Evolutionary conservation across 2,888 invertebrate genomes (phyloP).

Genomic region (Scrobipalpa costella): DNA sequence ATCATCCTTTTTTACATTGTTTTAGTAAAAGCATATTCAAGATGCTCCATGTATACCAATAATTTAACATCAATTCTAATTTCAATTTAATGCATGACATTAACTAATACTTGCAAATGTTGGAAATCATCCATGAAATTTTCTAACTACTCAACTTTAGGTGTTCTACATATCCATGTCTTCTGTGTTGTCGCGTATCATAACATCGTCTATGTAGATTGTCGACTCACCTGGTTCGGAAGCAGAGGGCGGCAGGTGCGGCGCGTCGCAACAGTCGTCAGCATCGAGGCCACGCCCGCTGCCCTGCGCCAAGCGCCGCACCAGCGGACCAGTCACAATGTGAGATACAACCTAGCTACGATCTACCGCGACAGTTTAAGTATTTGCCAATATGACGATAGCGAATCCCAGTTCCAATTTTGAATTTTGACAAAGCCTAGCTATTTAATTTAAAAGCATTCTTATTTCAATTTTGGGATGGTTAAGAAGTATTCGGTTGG

Average conservation of each 20-base stretch:
- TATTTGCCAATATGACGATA: slow-evolving; percentile 57
- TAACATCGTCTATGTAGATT: slow-evolving; percentile 21
- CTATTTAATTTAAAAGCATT: slow-evolving; percentile 16
- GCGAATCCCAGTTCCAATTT: slow-evolving; percentile 36
- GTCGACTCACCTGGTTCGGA: slow-evolving; percentile 68
- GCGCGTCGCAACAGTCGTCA: slow-evolving; percentile 79
- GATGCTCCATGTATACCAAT: neutral
- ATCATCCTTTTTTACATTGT: neutral
- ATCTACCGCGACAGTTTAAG: slow-evolving; percentile 52
- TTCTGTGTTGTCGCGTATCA: slow-evolving; percentile 1
- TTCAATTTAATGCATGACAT: neutral
- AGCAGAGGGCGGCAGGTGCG: slow-evolving; percentile 78
- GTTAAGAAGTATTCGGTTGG: neutral
- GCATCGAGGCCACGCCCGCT: slow-evolving; percentile 77
- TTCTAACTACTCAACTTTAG: slow-evolving; percentile 6
- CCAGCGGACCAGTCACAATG: slow-evolving; percentile 81
- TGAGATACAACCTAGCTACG: slow-evolving; percentile 79
- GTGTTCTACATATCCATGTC: neutral
- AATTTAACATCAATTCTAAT: neutral
- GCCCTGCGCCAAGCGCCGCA: slow-evolving; percentile 80
- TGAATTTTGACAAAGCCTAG: slow-evolving; percentile 32
- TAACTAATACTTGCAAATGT: neutral
- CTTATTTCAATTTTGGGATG: slow-evolving; percentile 1
- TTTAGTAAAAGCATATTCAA: slow-evolving; percentile 3
- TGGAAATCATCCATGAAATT: neutral